These are phyloP conservation scores for Dasyurus viverrinus DNA, from an alignment of 2,113 vertebrate genomes.

Conservation along the genomic window DNA sequence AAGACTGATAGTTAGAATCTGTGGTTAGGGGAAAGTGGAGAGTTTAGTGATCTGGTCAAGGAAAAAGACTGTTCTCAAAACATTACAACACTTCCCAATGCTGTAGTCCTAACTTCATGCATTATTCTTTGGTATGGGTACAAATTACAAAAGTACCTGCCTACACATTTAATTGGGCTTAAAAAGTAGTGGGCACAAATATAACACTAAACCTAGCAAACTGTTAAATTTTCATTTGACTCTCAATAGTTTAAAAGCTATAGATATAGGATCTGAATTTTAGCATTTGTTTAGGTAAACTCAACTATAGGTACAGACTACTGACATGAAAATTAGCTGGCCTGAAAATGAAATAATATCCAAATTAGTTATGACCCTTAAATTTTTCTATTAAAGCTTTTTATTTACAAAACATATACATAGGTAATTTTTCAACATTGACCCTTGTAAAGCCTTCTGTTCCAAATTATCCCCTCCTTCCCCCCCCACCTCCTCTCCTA, in stretches of 20 bases:
- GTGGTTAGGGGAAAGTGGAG: background rate
- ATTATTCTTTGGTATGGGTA: background rate
- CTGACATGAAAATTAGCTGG: background rate
- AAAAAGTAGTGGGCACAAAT: background rate
- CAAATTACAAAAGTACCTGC: background rate
- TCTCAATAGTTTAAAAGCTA: background rate
- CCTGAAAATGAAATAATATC: background rate
- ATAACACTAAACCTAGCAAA: background rate
- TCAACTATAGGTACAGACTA: background rate
- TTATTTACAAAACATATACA: too few species aligned
- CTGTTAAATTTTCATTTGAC: background rate
- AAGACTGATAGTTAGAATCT: background rate
- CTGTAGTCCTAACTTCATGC: background rate
- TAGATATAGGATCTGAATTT: background rate
- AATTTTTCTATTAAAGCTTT: background rate
- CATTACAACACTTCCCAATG: background rate
- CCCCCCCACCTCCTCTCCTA: too few species aligned
- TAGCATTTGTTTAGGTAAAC: background rate
- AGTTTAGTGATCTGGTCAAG: background rate
- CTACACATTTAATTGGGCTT: background rate
- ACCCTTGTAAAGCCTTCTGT: too few species aligned
- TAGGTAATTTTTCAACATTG: too few species aligned
- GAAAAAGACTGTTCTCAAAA: background rate
- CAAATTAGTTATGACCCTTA: background rate
- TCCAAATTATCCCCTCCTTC: too few species aligned